These are phyloP conservation scores for Sphinx pinastri DNA, from an alignment of 2,888 invertebrate species.

Conservation along the genomic window DNA sequence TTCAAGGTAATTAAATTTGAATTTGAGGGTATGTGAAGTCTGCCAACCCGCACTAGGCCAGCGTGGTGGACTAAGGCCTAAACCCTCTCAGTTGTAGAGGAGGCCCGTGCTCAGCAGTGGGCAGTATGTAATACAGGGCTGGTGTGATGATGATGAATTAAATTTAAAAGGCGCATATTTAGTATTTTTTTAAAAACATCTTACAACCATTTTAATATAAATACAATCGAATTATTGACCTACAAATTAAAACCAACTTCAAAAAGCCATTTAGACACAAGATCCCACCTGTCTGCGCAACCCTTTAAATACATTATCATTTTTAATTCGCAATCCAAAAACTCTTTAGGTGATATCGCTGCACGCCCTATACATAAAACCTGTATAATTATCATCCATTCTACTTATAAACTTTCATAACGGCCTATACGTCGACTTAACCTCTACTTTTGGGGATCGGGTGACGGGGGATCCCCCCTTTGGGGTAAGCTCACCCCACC, in stretches of 20 bases:
- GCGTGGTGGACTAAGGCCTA: too few species aligned
- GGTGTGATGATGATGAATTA: too few species aligned
- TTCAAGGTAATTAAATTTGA: background rate
- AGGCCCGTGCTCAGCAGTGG: too few species aligned
- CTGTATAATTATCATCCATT: slow-evolving; percentile 83
- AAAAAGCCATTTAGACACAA: background rate
- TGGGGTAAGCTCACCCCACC: slow-evolving; percentile 61
- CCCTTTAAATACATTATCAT: slow-evolving; percentile 31
- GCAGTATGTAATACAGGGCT: too few species aligned
- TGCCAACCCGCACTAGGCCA: too few species aligned
- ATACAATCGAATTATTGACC: background rate
- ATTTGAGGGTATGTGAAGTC: too few species aligned
- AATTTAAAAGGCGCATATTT: too few species aligned
- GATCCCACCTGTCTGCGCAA: background rate
- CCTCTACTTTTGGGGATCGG: slow-evolving; percentile 75
- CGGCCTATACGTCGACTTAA: slow-evolving; percentile 83
- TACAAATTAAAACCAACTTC: background rate
- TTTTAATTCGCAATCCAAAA: slow-evolving; percentile 60
- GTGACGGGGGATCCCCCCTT: slow-evolving; percentile 39
- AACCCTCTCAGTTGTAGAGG: too few species aligned
- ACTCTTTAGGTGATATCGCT: slow-evolving; percentile 72
- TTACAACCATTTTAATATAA: background rate
- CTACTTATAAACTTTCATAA: slow-evolving; percentile 84
- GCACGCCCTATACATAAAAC: slow-evolving; percentile 77
- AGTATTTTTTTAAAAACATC: too few species aligned